Conservation (phyloP, 2,113 vertebrate genomes). For the Terrapene triunguis region DNA sequence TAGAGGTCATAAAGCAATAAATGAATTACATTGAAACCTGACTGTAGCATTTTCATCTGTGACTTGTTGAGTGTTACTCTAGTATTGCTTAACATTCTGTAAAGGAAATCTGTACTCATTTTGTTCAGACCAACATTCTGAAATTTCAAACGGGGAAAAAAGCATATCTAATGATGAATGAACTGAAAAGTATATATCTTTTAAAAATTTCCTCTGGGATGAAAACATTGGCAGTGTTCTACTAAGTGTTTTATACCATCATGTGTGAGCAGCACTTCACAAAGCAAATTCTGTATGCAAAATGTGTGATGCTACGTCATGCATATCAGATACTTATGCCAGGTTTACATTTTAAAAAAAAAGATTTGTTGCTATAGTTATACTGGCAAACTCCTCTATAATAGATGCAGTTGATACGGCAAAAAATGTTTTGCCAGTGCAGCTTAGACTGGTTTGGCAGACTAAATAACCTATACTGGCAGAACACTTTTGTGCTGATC, state of each 20-base stretch:
- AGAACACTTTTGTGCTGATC: neutral
- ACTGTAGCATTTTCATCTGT: neutral
- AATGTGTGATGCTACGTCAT: neutral
- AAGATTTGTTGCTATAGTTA: neutral
- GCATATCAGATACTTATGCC: neutral
- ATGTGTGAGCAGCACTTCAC: neutral
- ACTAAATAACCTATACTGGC: neutral
- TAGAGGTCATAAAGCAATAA: neutral
- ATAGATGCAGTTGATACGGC: neutral
- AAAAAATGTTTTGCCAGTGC: neutral
- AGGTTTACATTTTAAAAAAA: neutral
- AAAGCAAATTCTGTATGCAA: neutral
- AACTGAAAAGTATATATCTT: neutral
- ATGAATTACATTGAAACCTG: neutral
- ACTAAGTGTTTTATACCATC: neutral
- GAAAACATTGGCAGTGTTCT: neutral
- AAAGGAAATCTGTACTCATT: neutral
- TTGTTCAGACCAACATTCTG: neutral
- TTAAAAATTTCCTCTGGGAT: neutral
- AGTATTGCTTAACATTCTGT: rapidly evolving
- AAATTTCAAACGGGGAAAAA: neutral
- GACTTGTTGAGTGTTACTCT: neutral
- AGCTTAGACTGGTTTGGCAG: neutral
- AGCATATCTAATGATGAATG: neutral
- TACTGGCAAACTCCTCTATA: neutral